phyloP scores from a whole-genome alignment of 2,888 invertebrate genomes.

The Odontothrips loti region DNA sequence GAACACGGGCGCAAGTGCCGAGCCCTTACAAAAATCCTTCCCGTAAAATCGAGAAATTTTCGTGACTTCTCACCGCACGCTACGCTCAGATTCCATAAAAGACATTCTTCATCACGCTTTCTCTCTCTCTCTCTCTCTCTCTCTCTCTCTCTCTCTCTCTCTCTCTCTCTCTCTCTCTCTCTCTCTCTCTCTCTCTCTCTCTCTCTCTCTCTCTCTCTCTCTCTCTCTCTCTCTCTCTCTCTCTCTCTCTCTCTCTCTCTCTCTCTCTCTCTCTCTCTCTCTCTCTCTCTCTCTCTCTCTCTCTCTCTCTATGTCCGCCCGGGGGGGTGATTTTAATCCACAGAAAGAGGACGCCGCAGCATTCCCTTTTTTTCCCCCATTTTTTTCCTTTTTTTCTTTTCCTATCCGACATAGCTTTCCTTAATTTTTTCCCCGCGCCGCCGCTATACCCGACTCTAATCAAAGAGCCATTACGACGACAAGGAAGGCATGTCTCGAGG shows the following conservation, averaged over 20 bases:
- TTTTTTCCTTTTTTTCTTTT: background rate
- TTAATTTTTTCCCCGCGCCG: background rate
- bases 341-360: background rate
- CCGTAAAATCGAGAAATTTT: too few relatives aligned
- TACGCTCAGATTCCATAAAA: too few relatives aligned
- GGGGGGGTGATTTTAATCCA: background rate
- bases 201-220: conserved; percentile 1
- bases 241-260: too few relatives aligned
- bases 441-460: background rate
- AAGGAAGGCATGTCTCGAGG: too few relatives aligned
- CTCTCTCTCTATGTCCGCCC: background rate
- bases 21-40: too few relatives aligned
- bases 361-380: background rate
- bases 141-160: conserved; percentile 1
- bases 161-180: conserved; percentile 1
- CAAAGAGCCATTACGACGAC: background rate
- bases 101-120: background rate
- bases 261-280: background rate
- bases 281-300: conserved; percentile 1
- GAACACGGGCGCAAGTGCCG: too few relatives aligned
- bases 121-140: conserved; percentile 1
- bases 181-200: conserved; percentile 1
- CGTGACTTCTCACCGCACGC: too few relatives aligned
- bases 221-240: too few relatives aligned
- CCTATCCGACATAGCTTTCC: background rate